Percentiles rank a stretch among this genome's conserved stretches.
These are phyloP conservation scores for Ectobius pallidus DNA, from an alignment of 2,888 invertebrate species.

Conservation along the genomic window DNA sequence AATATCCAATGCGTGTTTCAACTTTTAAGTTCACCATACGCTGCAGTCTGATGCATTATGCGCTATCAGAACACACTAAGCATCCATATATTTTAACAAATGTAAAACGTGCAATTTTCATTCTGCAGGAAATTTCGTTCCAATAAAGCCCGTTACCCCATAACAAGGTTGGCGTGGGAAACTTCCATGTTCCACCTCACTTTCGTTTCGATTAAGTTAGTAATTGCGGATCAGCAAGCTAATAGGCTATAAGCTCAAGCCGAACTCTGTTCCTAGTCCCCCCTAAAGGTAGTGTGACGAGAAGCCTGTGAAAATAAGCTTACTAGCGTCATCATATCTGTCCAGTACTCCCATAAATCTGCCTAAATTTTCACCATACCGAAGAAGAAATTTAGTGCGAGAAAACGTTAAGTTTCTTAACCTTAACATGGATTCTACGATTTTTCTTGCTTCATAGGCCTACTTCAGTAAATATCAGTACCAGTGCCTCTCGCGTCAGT, in stretches of 20 bases:
- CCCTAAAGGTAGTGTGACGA: background rate
- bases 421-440: too few relatives aligned
- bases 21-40: too few relatives aligned
- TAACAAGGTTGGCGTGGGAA: background rate
- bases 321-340: too few relatives aligned
- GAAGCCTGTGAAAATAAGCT: too few relatives aligned
- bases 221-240: background rate
- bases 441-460: too few relatives aligned
- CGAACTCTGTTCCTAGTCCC: background rate
- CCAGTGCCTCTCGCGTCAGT: too few relatives aligned
- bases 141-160: background rate
- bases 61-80: background rate
- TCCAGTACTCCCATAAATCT: too few relatives aligned
- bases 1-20: too few relatives aligned
- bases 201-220: background rate
- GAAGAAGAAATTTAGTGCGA: too few relatives aligned
- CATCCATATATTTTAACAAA: background rate
- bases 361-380: too few relatives aligned
- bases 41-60: background rate
- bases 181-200: background rate
- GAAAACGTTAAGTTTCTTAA: too few relatives aligned
- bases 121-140: background rate
- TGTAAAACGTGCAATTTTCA: background rate
- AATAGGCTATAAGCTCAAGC: background rate
- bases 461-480: too few relatives aligned